These are phyloP conservation scores for Dromius quadrimaculatus DNA, from an alignment of 2,888 invertebrate genomes.

Conservation along the genomic window DNA sequence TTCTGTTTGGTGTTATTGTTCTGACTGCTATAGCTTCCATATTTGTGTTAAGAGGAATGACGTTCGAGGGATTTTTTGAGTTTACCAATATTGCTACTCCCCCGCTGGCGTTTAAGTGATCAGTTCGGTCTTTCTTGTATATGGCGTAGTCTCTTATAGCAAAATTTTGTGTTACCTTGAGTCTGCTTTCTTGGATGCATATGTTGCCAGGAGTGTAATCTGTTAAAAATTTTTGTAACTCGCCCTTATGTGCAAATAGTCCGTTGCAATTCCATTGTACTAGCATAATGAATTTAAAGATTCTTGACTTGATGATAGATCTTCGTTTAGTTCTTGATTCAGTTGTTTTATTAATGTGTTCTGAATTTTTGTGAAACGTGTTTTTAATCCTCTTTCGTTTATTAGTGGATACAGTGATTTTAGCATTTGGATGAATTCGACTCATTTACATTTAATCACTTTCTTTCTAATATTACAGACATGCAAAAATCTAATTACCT, in stretches of 20 bases:
- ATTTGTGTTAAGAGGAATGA: not conserved
- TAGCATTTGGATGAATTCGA: constrained; percentile 12
- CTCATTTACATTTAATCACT: too few relatives aligned
- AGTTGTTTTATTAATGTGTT: not conserved
- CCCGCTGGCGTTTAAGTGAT: constrained; percentile 5
- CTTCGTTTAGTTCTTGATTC: constrained; percentile 4
- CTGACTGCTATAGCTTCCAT: constrained; percentile 1
- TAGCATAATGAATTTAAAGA: too few relatives aligned
- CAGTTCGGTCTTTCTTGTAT: constrained; percentile 16
- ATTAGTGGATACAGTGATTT: not conserved
- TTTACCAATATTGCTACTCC: constrained; percentile 12
- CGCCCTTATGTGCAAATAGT: too few relatives aligned
- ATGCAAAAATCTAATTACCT: too few relatives aligned
- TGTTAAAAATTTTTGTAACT: not conserved
- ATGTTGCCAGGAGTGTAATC: not conserved
- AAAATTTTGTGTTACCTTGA: not conserved
- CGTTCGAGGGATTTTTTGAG: not conserved
- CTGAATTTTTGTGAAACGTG: constrained; percentile 1
- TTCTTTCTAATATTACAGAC: too few relatives aligned
- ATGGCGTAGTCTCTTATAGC: not conserved
- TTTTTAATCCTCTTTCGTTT: constrained; percentile 11
- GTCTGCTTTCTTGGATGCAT: constrained; percentile 22
- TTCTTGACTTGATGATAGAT: constrained; percentile 3
- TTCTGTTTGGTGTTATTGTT: not conserved
- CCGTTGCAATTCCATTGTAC: too few relatives aligned